A percentile compares a stretch with the other conserved stretches of the same genome.
These are phyloP conservation scores for Calonectris borealis DNA, from an alignment of 2,113 vertebrate species.

Conservation along the genomic window DNA sequence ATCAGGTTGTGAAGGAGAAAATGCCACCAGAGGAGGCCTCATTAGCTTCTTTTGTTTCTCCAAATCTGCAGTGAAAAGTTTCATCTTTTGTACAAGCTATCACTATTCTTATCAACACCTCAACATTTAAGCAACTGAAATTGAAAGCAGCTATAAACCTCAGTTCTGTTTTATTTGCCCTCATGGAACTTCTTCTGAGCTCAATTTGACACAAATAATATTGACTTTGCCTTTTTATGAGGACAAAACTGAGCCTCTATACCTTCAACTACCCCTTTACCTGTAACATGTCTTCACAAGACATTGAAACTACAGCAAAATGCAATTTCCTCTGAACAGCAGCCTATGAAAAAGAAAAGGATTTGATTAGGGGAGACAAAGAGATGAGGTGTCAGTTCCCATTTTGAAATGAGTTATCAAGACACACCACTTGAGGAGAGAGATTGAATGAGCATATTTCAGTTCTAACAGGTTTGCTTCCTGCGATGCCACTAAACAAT, in stretches of 20 bases:
- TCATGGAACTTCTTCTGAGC: not conserved
- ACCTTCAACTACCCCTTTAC: not conserved
- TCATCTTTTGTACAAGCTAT: not conserved
- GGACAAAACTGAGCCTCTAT: not conserved
- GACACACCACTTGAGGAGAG: not conserved
- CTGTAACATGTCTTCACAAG: not conserved
- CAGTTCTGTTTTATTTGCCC: not conserved
- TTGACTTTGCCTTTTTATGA: not conserved
- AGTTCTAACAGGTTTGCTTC: conserved; percentile 2
- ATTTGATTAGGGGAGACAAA: conserved; percentile 43
- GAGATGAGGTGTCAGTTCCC: conserved; percentile 13
- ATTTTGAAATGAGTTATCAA: conserved; percentile 39
- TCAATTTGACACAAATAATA: not conserved
- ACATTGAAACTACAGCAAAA: conserved; percentile 11
- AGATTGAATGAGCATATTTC: not conserved
- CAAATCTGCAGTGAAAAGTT: not conserved
- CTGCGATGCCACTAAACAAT: not conserved
- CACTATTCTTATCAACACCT: not conserved
- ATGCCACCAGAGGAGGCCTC: not conserved
- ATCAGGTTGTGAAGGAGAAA: not conserved
- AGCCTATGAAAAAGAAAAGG: not conserved
- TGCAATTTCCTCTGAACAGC: not conserved
- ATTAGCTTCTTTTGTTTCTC: not conserved
- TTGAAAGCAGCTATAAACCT: not conserved
- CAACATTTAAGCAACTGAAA: not conserved